Base-by-base conservation (phyloP, 2,888 invertebrate genomes). In the Resseliella maxima region DNA sequence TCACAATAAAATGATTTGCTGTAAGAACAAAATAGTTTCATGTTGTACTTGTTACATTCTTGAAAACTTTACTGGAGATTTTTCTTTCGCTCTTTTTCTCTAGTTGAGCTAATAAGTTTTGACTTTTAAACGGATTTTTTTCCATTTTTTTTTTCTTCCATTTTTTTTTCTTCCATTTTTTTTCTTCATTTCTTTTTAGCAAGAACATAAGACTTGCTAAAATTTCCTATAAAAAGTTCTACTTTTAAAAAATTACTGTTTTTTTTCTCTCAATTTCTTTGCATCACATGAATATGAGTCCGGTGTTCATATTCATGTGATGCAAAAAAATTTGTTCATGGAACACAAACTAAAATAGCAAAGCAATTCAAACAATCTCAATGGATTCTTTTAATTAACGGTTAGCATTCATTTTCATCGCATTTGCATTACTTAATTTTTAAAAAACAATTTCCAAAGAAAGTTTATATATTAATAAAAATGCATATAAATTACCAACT, bases 351-450 rank as follows among this genome's bases (percentile, higher is more conserved):
- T 41, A 12, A 41, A 41, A 41, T 41, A 5, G 6, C 6, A 59
- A 59, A 59, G n/a, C 24, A 24, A 6, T 24, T 6, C 59, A 50
- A 50, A 50, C 15, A 8, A 15, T 50, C 46, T 50, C 24, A 59
- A 59, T 59, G 59, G 2, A 24, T 59, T 50, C 50, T 6, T 59
- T 59, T 59, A 59, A 59, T 59, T 59, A 59, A 59, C 59, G 59
- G 24, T 59, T 2, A 59, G 24, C 5, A 59, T 59, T 59, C 15
- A 18, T 50, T 24, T 24, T 59, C 59, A 59, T 59, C 59, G n/a
- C 24, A 1, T 8, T 24, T n/a, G 5, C 24, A n/a, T 24, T 24
- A 24, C 59, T 3, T 24, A 10, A 59, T 59, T 59, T 59, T 59
- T 10, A 59, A 6, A 24, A 24, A 24, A 24, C 59, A 10, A 59